Evolutionary conservation across 2,797 vertebrate species (phyloP).

Genomic region (Melanotaenia trifasciata): DNA sequence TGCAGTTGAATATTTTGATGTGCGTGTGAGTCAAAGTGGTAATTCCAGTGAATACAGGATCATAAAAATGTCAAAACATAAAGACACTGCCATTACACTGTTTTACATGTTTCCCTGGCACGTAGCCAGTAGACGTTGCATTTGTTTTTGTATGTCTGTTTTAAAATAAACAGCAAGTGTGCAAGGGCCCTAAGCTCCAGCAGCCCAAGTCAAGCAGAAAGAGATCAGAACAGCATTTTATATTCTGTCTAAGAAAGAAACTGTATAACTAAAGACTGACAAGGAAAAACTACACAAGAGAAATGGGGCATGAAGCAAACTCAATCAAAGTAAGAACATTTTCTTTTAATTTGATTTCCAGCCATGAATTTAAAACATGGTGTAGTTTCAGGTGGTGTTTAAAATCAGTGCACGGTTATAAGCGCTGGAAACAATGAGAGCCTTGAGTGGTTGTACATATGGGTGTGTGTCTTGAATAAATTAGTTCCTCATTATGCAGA

Average conservation of each 20-base stretch:
- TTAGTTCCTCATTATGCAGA: constrained; percentile 26
- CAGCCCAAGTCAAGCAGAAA: constrained; percentile 40
- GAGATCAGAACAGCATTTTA: constrained; percentile 56
- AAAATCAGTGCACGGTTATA: constrained; percentile 21
- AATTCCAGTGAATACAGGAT: constrained; percentile 44
- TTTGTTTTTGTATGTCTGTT: constrained; percentile 15
- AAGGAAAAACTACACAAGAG: neutral
- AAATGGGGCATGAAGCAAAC: constrained; percentile 44
- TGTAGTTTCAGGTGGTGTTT: constrained; percentile 37
- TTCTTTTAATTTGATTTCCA: constrained; percentile 62
- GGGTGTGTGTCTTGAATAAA: constrained; percentile 22
- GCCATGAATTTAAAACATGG: constrained; percentile 52
- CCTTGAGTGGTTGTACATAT: constrained; percentile 6
- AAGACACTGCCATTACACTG: constrained; percentile 49
- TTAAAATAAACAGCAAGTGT: constrained; percentile 55
- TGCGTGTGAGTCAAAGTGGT: constrained; percentile 29
- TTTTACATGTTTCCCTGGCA: constrained; percentile 66
- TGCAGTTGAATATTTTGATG: neutral
- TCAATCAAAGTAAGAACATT: constrained; percentile 65
- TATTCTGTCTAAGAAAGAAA: constrained; percentile 16
- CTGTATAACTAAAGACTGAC: constrained; percentile 5
- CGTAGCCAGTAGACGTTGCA: constrained; percentile 45
- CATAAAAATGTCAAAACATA: constrained; percentile 66
- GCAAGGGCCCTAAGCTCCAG: constrained; percentile 40
- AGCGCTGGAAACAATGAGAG: neutral